phyloP scores from a whole-genome alignment of 2,888 invertebrate species.

The Hirtodrosophila alboralis region DNA sequence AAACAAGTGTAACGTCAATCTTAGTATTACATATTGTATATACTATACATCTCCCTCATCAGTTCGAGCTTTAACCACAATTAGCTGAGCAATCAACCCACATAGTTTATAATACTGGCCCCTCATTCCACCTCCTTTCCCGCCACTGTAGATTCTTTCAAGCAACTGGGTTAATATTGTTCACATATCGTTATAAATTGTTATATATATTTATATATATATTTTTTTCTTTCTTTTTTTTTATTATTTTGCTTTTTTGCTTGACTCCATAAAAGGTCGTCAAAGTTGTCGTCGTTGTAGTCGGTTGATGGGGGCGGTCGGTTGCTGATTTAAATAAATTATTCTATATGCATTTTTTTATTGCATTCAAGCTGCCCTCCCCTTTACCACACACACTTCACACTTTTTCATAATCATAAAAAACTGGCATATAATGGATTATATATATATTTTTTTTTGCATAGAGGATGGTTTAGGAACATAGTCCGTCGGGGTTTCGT shows the following conservation, averaged over 20 bases:
- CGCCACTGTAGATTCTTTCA: neutral
- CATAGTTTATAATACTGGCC: conserved; percentile 8
- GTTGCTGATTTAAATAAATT: conserved; percentile 76
- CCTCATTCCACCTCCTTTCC: neutral
- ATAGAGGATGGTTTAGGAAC: neutral
- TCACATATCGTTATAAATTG: conserved; percentile 47
- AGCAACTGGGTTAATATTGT: conserved; percentile 17
- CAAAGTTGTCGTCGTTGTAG: conserved; percentile 42
- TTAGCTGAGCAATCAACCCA: conserved; percentile 56
- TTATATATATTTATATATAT: conserved; percentile 41
- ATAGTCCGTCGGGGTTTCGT: neutral
- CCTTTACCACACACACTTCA: neutral
- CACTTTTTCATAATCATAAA: conserved; percentile 21
- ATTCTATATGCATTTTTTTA: conserved; percentile 75
- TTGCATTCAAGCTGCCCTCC: conserved; percentile 34
- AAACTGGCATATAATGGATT: conserved; percentile 35
- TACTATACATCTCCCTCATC: conserved; percentile 6
- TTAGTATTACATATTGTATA: neutral
- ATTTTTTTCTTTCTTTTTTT: conserved; percentile 28
- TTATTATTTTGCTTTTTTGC: conserved; percentile 55
- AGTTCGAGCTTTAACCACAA: conserved; percentile 32
- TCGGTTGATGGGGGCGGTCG: conserved; percentile 61
- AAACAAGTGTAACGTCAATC: conserved; percentile 28
- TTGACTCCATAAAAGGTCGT: conserved; percentile 75
- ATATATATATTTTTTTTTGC: conserved; percentile 18